Conservation (phyloP, 2,113 vertebrate species). For the Scortum barcoo region DNA sequence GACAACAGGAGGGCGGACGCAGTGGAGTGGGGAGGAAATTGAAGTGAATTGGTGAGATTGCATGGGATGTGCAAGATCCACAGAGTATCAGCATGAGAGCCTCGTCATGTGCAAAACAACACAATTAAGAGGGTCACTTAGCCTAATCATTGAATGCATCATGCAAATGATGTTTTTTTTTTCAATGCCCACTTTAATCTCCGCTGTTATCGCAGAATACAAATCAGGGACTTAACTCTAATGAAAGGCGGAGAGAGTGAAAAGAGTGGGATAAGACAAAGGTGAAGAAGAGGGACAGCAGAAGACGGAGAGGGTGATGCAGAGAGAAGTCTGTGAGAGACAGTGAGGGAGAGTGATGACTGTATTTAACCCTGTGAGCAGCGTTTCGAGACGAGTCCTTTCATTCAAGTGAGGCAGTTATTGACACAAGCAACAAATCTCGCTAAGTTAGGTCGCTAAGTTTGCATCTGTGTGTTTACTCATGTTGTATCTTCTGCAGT, state of each 20-base stretch:
- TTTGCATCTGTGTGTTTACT: slow-evolving; percentile 8
- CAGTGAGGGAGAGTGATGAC: not conserved
- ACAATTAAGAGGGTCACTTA: slow-evolving; percentile 79
- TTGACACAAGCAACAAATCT: not conserved
- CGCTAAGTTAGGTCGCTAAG: not conserved
- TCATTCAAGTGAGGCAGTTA: not conserved
- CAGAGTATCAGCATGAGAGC: slow-evolving; percentile 78
- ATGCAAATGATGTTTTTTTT: slow-evolving; percentile 80
- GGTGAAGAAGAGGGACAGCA: slow-evolving; percentile 8
- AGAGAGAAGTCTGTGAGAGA: not conserved
- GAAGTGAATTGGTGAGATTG: slow-evolving; percentile 71
- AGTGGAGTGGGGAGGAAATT: slow-evolving; percentile 70
- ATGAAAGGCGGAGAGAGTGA: slow-evolving; percentile 67
- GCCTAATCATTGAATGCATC: slow-evolving; percentile 78
- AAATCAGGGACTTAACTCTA: slow-evolving; percentile 80
- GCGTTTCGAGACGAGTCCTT: slow-evolving; percentile 7
- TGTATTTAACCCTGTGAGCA: slow-evolving; percentile 1
- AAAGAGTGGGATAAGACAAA: slow-evolving; percentile 37
- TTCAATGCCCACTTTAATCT: slow-evolving; percentile 65
- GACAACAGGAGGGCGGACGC: slow-evolving; percentile 48
- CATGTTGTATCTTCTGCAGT: not conserved
- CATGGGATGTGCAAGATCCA: slow-evolving; percentile 59
- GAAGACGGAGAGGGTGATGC: slow-evolving; percentile 8
- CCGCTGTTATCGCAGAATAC: slow-evolving; percentile 72
- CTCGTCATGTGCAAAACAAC: slow-evolving; percentile 82